phyloP scores from a whole-genome alignment of 2,113 vertebrate genomes.

The Entelurus aequoreus region DNA sequence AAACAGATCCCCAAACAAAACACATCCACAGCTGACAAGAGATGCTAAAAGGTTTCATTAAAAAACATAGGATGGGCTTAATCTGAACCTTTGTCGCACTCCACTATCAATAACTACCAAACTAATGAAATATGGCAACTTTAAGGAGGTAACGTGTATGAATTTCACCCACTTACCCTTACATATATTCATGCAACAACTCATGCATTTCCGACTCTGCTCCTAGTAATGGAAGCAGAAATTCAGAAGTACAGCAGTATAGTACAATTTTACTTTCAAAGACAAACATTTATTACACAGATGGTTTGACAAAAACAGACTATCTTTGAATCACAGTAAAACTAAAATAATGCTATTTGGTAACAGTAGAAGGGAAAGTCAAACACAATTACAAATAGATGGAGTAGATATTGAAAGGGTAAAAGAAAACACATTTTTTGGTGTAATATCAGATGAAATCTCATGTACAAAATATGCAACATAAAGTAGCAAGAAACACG shows the following conservation, averaged over 20 bases:
- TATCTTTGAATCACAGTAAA: too few relatives aligned
- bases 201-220: not conserved
- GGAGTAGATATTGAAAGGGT: too few relatives aligned
- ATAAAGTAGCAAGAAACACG: too few relatives aligned
- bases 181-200: not conserved
- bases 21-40: conserved; percentile 18
- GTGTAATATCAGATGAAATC: too few relatives aligned
- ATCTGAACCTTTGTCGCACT: conserved; percentile 23
- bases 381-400: too few relatives aligned
- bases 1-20: conserved; percentile 24
- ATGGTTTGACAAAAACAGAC: too few relatives aligned
- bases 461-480: too few relatives aligned
- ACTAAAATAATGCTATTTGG: too few relatives aligned
- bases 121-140: conserved; percentile 4
- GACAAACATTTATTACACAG: too few relatives aligned
- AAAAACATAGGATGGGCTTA: conserved; percentile 44
- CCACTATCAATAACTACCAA: conserved; percentile 29
- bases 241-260: not conserved
- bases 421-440: too few relatives aligned
- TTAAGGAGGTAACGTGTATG: not conserved
- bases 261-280: too few relatives aligned
- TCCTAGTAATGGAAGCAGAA: not conserved
- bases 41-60: conserved; percentile 25
- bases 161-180: conserved; percentile 7
- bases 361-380: too few relatives aligned